Evolutionary conservation across 2,888 invertebrate species (phyloP).

Genomic region (Pharmacophagus antenor): DNA sequence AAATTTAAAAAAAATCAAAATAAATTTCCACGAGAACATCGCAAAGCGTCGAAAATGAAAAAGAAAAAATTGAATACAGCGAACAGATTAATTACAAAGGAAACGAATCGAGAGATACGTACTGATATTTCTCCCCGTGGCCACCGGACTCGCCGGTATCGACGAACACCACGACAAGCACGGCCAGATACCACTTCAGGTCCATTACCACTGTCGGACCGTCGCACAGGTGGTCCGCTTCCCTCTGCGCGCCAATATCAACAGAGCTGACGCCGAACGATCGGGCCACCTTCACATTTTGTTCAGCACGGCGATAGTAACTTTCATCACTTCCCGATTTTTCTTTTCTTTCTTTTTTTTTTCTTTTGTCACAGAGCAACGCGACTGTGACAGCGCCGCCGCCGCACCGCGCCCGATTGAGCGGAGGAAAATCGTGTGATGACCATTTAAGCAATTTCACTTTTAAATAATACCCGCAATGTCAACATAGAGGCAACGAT

Average conservation of each 20-base stretch:
- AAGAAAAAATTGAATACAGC: background rate
- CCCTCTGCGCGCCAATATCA: slow-evolving; percentile 38
- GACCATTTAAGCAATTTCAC: slow-evolving; percentile 81
- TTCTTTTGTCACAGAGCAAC: slow-evolving; percentile 51
- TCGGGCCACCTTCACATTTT: slow-evolving; percentile 62
- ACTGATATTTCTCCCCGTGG: slow-evolving; percentile 70
- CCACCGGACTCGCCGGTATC: slow-evolving; percentile 65
- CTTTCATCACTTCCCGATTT: slow-evolving; percentile 52
- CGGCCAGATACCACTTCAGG: slow-evolving; percentile 53
- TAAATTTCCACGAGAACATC: background rate
- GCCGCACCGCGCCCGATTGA: slow-evolving; percentile 63
- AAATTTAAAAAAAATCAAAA: background rate
- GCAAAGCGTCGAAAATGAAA: background rate
- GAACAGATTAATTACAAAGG: no score
- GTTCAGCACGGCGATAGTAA: slow-evolving; percentile 52
- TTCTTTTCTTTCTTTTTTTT: slow-evolving; percentile 48
- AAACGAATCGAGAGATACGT: no score
- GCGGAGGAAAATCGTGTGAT: slow-evolving; percentile 68
- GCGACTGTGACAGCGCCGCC: slow-evolving; percentile 54
- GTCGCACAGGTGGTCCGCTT: slow-evolving; percentile 18
- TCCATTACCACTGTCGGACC: slow-evolving; percentile 49
- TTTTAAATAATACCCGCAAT: slow-evolving; percentile 79
- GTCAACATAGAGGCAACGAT: slow-evolving; percentile 72
- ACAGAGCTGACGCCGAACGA: slow-evolving; percentile 45
- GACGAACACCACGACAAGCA: slow-evolving; percentile 57